Evolutionary conservation across 1,140 invertebrate genomes (phyloP), one percentile per base, ranked within the genome.

Genomic region (Drosophila mojavensis): DNA sequence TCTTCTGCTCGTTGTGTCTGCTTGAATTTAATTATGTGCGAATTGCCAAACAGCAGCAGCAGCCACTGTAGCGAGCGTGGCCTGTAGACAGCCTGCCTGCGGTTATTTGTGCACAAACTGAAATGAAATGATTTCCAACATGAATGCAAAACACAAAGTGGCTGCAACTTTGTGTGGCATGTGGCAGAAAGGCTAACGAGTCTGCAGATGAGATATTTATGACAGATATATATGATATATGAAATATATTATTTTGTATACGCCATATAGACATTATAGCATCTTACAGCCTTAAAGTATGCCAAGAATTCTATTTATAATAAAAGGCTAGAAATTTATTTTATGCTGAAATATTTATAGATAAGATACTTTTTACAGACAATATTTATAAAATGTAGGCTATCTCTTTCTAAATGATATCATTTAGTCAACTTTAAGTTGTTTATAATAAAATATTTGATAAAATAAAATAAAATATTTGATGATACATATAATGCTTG

Each of bases 11-110:
- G 20, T 45, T 6, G 20, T 48, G 43, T 50, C 51, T 39, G 66
- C 36, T 41, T 80, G 69, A 50, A 78, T 84, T 88, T 88, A 85
- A 84, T 90, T 90, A 88, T 84, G 83, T 88, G 84, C 77, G 78
- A 84, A 89, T 74, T 84, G 61, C 24, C 5, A 47, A 47, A 47
- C n/a, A 47, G 33, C 11, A 10, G 61, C 43, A 9, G 36, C 36
- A 9, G 36, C 11, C 10, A 1, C 33, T 36, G 33, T 36, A 30
- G 28, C 28, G 28, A 30, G 33, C 7, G 7, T 10, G 9, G 33
- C 33, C 20, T 24, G 20, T 24, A 24, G 20, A 24, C 20, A 3
- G 33, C 33, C 43, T 13, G 20, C 48, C 24, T 20, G 20, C 9
- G 48, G 48, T 17, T 48, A 3, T 17, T 7, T 20, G 6, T 11